These are phyloP conservation scores for Falco cherrug DNA, from an alignment of 2,797 vertebrate genomes.

Conservation along the genomic window DNA sequence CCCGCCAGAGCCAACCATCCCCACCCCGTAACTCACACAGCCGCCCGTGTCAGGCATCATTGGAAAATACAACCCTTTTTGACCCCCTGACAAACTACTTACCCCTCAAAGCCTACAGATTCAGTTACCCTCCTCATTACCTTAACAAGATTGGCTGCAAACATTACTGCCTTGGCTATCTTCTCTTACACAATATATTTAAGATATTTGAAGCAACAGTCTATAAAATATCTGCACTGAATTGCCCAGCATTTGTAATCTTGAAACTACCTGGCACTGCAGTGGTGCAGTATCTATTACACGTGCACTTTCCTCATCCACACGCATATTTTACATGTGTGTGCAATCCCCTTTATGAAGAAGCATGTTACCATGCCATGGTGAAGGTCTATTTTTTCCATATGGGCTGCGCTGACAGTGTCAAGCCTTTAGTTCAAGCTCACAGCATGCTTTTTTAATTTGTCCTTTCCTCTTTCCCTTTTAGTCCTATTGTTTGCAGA, in stretches of 20 bases:
- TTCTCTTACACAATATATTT: neutral
- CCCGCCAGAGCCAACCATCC: neutral
- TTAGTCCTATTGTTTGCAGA: neutral
- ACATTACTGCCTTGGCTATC: neutral
- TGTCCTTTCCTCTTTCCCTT: slow-evolving; percentile 32
- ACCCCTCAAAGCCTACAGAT: neutral
- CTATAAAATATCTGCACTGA: neutral
- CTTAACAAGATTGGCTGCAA: neutral
- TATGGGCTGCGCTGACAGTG: slow-evolving; percentile 5
- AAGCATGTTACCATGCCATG: neutral
- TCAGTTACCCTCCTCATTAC: neutral
- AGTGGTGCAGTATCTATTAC: neutral
- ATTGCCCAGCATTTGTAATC: neutral
- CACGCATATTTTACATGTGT: neutral
- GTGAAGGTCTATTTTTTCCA: slow-evolving; percentile 47
- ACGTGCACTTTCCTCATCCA: neutral
- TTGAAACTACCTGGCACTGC: neutral
- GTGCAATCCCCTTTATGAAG: neutral
- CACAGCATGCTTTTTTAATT: slow-evolving; percentile 36
- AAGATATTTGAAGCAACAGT: neutral
- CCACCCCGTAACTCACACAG: accelerated
- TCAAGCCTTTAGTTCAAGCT: neutral
- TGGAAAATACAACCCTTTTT: neutral
- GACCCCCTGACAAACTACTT: neutral
- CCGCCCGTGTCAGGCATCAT: accelerated